Evolutionary conservation across 1,140 invertebrate genomes (phyloP).

Genomic region (Drosophila nigromelanica): DNA sequence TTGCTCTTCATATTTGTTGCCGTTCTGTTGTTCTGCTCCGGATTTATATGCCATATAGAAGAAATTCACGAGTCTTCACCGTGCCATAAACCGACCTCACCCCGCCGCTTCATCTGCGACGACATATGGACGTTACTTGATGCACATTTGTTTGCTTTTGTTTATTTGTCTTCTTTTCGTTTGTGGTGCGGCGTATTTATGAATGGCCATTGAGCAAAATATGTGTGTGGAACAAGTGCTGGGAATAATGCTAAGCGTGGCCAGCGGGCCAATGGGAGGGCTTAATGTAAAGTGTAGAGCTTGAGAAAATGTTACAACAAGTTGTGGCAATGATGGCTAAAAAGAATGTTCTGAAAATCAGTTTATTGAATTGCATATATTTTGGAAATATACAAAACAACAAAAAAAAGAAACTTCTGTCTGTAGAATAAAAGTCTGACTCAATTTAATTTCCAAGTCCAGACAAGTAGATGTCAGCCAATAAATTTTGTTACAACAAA

Average conservation of each 20-base stretch:
- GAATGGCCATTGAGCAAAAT: conserved; percentile 72
- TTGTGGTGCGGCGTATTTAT: conserved; percentile 40
- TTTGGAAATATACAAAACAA: too few relatives aligned
- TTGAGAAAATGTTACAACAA: conserved; percentile 47
- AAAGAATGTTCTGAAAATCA: background rate
- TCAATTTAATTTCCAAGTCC: too few relatives aligned
- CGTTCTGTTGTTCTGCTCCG: conserved; percentile 49
- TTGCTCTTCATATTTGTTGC: conserved; percentile 67
- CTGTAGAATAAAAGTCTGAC: too few relatives aligned
- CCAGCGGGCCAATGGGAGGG: background rate
- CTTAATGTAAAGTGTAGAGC: conserved; percentile 18
- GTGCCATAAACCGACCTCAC: background rate
- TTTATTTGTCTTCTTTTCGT: conserved; percentile 60
- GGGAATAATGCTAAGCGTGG: conserved; percentile 42
- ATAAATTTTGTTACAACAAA: too few relatives aligned
- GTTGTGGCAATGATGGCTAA: background rate
- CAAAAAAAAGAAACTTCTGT: too few relatives aligned
- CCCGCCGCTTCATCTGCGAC: conserved; percentile 29
- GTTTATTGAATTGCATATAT: too few relatives aligned
- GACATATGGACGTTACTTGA: conserved; percentile 69
- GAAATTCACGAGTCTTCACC: conserved; percentile 21
- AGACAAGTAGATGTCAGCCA: too few relatives aligned
- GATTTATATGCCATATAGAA: conserved; percentile 55
- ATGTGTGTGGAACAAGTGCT: conserved; percentile 67
- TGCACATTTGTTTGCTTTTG: conserved; percentile 70